These are phyloP conservation scores for Parazoanthus swiftii DNA, from an alignment of 92 coral and sea anemone genomes.

Conservation along the genomic window DNA sequence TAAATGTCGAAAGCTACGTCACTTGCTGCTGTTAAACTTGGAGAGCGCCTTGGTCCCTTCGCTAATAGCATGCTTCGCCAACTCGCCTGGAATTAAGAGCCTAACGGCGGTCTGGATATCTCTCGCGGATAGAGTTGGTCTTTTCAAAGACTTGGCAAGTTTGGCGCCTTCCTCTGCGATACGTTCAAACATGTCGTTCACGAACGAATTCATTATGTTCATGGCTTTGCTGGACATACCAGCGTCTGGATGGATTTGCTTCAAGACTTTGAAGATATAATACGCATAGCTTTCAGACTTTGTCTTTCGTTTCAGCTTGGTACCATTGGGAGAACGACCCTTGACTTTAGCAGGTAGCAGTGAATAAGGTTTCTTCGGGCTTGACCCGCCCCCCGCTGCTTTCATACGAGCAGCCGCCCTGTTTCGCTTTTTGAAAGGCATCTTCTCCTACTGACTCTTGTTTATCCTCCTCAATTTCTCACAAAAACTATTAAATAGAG, in stretches of 20 bases:
- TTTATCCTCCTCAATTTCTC: neutral
- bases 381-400: neutral
- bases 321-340: neutral
- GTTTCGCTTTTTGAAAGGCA: conserved; percentile 7
- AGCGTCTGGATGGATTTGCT: conserved; percentile 13
- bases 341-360: neutral
- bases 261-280: conserved; percentile 18
- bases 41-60: conserved; percentile 40
- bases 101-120: conserved; percentile 29
- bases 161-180: conserved; percentile 9
- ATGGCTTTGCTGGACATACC: conserved; percentile 36
- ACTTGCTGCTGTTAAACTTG: conserved; percentile 18
- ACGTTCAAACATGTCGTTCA: conserved; percentile 30
- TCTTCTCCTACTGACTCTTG: neutral
- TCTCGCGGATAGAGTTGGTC: conserved; percentile 11
- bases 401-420: neutral
- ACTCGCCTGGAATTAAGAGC: conserved; percentile 5
- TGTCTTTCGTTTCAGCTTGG: conserved; percentile 1
- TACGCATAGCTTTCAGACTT: neutral
- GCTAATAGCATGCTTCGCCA: conserved; percentile 25
- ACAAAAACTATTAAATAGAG: neutral
- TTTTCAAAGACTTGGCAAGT: conserved; percentile 22
- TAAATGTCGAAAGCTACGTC: neutral
- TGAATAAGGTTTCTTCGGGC: neutral
- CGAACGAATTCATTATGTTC: conserved; percentile 32